Base-by-base conservation (phyloP, 2,797 vertebrate genomes). In the Diceros bicornis region DNA sequence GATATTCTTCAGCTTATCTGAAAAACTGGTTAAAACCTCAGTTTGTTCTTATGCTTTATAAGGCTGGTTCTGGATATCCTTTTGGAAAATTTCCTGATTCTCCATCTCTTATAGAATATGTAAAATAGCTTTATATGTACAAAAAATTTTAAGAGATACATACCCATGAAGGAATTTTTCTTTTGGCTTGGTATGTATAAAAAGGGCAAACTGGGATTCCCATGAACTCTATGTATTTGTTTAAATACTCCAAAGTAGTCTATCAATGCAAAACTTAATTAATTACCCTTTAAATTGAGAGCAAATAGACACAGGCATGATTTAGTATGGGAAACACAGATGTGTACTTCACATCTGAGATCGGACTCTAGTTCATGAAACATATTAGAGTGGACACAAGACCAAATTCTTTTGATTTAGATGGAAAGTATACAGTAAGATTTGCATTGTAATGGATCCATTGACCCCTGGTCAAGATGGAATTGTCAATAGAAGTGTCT, bases 401-500 rank as follows among this genome's bases (percentile, higher is more conserved):
- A 94, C 97, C 79, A 89, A 87, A 96, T 97, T 97, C 81, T 78
- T 98, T 97, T 98, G 97, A 97, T 94, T 97, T 96, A 97, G 97
- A 98, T 95, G 83, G 96, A 97, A 96, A 91, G 97, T 95, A 95
- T 96, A 97, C 78, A 94, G 96, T 81, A 97, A 97, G 81, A 98
- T 98, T 97, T 98, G 87, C 97, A 98, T 98, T 96, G 96, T 98
- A 97, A 98, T 96, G 96, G 95, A 91, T 92, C 94, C 97, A 97
- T 18, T 98, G 97, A 98, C 97, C 97, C 92, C 89, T 97, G 97
- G 96, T 98, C 97, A 97, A 96, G 97, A 98, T 91, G 88, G 96
- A 96, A 98, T 97, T 98, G 97, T 98, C 97, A 98, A 97, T 98
- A 98, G 85, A 97, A 97, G 96, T 97, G 86, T 97, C 97, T 98